phyloP scores from a whole-genome alignment of 2,113 vertebrate genomes.

The Mastomys coucha region DNA sequence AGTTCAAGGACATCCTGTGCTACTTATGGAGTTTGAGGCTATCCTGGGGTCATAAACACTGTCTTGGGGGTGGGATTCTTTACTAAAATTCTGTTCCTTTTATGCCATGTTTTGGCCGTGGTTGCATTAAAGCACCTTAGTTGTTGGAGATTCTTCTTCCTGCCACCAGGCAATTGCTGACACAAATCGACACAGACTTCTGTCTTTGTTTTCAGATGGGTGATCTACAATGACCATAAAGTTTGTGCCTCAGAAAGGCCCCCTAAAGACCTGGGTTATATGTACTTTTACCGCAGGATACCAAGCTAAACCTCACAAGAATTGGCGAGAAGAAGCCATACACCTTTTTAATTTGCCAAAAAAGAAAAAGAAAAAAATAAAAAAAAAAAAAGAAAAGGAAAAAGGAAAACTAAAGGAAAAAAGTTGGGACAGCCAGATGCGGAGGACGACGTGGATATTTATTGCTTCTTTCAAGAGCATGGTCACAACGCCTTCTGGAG shows the following conservation, averaged over 20 bases:
- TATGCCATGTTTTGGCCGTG: background rate
- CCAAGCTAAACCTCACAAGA: slow-evolving; percentile 89
- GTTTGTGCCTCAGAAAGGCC: slow-evolving; percentile 98
- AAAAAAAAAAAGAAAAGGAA: slow-evolving; percentile 76
- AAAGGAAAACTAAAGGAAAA: slow-evolving; percentile 72
- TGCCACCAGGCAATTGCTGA: background rate
- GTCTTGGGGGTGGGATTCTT: background rate
- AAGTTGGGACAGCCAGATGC: slow-evolving; percentile 84
- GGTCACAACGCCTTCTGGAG: slow-evolving; percentile 81
- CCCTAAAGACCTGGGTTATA: slow-evolving; percentile 98
- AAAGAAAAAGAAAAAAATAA: slow-evolving; percentile 77
- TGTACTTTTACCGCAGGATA: slow-evolving; percentile 98
- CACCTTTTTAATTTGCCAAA: slow-evolving; percentile 87
- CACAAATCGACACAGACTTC: background rate
- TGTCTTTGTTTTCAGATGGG: slow-evolving; percentile 92
- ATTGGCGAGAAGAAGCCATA: slow-evolving; percentile 87
- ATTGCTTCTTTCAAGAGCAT: slow-evolving; percentile 85
- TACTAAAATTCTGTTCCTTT: background rate
- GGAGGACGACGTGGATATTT: slow-evolving; percentile 85
- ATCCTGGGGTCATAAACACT: background rate
- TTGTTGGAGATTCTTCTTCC: background rate
- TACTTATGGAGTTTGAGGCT: background rate
- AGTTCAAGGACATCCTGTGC: background rate
- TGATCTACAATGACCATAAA: slow-evolving; percentile 99
- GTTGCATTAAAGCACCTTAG: background rate